Percentiles rank a stretch among this genome's conserved stretches.
Conservation (phyloP, 2,113 vertebrate genomes). For the Pteruthius melanotis region DNA sequence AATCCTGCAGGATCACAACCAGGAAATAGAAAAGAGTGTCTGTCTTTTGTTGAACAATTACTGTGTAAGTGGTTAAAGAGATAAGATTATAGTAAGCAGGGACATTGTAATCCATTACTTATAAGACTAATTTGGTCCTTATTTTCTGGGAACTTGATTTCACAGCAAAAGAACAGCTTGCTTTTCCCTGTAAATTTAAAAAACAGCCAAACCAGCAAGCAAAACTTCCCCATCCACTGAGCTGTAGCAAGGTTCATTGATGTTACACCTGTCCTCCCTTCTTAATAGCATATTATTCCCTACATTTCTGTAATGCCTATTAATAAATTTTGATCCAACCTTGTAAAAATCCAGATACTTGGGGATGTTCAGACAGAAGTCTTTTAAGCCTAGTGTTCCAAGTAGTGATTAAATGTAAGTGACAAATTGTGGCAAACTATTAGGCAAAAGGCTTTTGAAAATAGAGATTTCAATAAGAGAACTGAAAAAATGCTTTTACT, state of each 20-base stretch:
- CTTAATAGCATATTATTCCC: not conserved
- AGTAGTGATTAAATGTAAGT: not conserved
- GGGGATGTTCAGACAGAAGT: not conserved
- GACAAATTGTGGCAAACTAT: not conserved
- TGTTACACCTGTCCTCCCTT: not conserved
- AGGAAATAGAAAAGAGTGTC: slow-evolving; percentile 24
- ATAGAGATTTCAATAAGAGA: not conserved
- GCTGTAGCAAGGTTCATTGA: not conserved
- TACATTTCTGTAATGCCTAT: not conserved
- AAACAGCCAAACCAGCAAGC: not conserved
- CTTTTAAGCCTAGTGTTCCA: not conserved
- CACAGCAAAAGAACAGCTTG: not conserved
- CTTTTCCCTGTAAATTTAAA: not conserved
- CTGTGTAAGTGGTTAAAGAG: slow-evolving; percentile 39
- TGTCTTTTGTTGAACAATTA: slow-evolving; percentile 29
- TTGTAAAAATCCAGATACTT: not conserved
- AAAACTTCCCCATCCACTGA: not conserved
- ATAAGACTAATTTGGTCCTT: slow-evolving; percentile 8
- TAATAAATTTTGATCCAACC: not conserved
- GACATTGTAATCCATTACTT: slow-evolving; percentile 32
- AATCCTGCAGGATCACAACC: slow-evolving; percentile 22
- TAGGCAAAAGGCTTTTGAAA: not conserved
- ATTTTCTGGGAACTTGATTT: slow-evolving; percentile 3
- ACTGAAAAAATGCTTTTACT: not conserved
- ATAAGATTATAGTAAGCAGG: not conserved